Conservation (phyloP, 2,888 invertebrate species). For the Mycogona germanica region DNA sequence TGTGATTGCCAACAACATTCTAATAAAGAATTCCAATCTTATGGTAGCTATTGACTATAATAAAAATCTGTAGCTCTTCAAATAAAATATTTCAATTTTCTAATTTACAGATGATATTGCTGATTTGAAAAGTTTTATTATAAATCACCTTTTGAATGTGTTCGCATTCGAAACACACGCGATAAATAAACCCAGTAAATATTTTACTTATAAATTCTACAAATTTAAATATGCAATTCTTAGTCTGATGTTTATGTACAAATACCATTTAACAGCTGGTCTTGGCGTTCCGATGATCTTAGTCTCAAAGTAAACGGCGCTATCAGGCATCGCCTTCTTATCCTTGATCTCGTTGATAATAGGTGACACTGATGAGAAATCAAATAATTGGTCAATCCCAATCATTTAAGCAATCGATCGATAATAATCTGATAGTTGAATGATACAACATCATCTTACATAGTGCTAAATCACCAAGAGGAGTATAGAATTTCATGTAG, state of each 20-base stretch:
- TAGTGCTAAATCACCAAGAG: no score
- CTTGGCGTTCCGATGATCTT: slow-evolving; percentile 18
- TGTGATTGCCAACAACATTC: no score
- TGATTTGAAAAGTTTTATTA: not conserved
- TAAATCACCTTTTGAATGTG: not conserved
- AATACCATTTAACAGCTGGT: slow-evolving; percentile 19
- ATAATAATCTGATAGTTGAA: not conserved
- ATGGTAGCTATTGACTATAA: not conserved
- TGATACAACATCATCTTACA: not conserved
- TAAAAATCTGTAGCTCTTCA: not conserved
- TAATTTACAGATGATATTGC: not conserved
- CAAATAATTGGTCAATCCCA: not conserved
- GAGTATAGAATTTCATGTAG: no score
- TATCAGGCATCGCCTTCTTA: slow-evolving; percentile 18
- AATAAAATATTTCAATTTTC: no score
- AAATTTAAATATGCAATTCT: no score
- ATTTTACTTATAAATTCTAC: no score
- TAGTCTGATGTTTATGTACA: not conserved
- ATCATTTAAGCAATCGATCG: not conserved
- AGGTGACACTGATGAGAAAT: slow-evolving; percentile 14
- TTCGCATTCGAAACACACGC: no score
- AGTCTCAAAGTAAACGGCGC: slow-evolving; percentile 15
- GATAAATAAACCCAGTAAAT: no score
- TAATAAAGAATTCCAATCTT: no score
- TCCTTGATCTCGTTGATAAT: slow-evolving; percentile 18